Evolutionary conservation across 2,797 vertebrate species (phyloP).

Genomic region (Bryconaethiops microstoma): DNA sequence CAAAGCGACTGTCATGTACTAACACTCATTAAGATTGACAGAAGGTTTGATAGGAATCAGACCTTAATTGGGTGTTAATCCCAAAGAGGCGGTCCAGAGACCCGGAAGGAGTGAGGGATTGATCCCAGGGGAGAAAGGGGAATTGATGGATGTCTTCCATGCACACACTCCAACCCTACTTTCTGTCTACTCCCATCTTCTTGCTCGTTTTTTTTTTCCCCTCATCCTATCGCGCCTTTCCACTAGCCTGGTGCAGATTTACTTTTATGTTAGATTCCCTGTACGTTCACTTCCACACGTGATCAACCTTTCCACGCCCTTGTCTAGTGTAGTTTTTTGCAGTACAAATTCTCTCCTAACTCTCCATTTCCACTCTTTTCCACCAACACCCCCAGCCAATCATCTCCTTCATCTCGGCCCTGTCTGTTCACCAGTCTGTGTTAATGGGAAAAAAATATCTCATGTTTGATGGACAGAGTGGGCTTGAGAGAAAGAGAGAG

Average conservation of each 20-base stretch:
- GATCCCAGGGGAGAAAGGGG: conserved; percentile 23
- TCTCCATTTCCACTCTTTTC: conserved; percentile 18
- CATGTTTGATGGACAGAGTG: not conserved
- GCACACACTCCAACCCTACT: conserved; percentile 1
- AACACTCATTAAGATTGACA: conserved; percentile 24
- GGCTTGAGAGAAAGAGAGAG: not conserved
- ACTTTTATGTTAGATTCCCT: conserved; percentile 1
- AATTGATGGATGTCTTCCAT: conserved; percentile 24
- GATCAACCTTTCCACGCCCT: conserved; percentile 7
- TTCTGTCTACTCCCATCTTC: conserved; percentile 10
- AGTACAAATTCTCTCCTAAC: not conserved
- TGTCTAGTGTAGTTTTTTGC: conserved; percentile 10
- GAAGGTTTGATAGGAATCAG: conserved; percentile 42
- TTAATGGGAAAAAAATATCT: conserved; percentile 35
- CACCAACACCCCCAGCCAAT: conserved; percentile 36
- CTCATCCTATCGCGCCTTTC: too few relatives aligned
- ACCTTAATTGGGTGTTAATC: conserved; percentile 45
- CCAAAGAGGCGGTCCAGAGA: conserved; percentile 32
- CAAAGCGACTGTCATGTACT: conserved; percentile 9
- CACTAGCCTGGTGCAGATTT: not conserved
- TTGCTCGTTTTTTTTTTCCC: not conserved
- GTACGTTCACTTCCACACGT: conserved; percentile 20
- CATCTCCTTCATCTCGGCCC: conserved; percentile 22
- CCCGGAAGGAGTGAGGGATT: conserved; percentile 24
- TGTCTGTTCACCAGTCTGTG: conserved; percentile 6